Conservation (phyloP, 2,888 invertebrate species). For the Cybosia mesomella region DNA sequence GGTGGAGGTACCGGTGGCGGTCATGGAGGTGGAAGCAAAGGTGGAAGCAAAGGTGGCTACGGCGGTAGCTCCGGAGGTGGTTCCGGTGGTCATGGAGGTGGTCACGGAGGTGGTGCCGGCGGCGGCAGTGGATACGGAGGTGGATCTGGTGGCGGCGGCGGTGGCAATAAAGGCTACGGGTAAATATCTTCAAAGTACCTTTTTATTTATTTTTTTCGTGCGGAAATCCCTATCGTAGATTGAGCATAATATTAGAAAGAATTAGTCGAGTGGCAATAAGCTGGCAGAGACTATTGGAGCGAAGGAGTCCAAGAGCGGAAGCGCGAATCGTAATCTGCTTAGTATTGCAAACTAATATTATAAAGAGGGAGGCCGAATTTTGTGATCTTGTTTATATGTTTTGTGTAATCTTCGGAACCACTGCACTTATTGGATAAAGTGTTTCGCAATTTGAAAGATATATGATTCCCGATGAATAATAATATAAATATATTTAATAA, state of each 20-base stretch:
- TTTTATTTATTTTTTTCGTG: too few species aligned
- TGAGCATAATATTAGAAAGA: not conserved
- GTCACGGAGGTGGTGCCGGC: constrained; percentile 49
- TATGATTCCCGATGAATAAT: too few species aligned
- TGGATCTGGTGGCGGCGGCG: constrained; percentile 17
- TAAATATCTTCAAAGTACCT: constrained; percentile 36
- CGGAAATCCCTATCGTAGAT: too few species aligned
- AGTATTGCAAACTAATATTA: too few species aligned
- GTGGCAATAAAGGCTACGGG: constrained; percentile 57
- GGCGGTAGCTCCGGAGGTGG: constrained; percentile 29
- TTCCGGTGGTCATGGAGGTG: constrained; percentile 41
- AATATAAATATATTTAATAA: too few species aligned
- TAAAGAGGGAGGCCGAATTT: too few species aligned
- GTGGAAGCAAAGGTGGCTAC: constrained; percentile 10
- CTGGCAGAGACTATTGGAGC: not conserved
- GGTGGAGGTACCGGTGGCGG: constrained; percentile 27
- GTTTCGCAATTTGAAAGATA: too few species aligned
- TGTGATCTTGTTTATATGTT: too few species aligned
- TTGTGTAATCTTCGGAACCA: too few species aligned
- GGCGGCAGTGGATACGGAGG: constrained; percentile 42
- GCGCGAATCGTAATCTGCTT: not conserved
- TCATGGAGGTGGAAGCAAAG: constrained; percentile 42
- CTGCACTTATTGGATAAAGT: too few species aligned
- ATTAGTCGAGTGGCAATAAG: not conserved
- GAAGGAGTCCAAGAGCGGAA: not conserved